Percentiles rank a stretch among this genome's conserved stretches.
Conservation (phyloP, 1,140 invertebrate species). For the Trinorchestia longiramus region DNA sequence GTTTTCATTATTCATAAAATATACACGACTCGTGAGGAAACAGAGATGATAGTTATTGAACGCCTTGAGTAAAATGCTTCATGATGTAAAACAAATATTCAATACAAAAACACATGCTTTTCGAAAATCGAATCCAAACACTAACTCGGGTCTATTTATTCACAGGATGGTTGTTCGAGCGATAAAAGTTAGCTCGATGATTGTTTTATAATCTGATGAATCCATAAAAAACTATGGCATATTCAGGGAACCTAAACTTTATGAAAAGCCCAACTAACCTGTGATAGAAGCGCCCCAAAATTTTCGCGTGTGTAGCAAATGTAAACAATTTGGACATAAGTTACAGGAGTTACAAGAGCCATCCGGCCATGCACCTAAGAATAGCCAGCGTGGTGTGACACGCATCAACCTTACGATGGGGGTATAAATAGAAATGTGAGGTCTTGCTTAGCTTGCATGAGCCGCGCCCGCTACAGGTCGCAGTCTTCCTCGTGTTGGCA, state of each 20-base stretch:
- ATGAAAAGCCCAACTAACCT: not conserved
- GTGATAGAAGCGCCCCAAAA: not conserved
- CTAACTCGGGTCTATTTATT: not conserved
- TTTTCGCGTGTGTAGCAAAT: not conserved
- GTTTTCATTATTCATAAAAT: not conserved
- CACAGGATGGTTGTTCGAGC: not conserved
- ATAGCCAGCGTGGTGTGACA: conserved; percentile 37
- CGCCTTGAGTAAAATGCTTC: not conserved
- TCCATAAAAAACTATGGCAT: not conserved
- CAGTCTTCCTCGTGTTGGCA: not conserved
- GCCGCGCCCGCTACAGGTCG: not conserved
- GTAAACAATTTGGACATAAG: conserved; percentile 44
- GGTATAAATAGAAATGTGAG: conserved; percentile 24
- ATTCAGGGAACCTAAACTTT: not conserved
- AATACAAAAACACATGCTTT: not conserved
- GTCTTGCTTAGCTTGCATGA: not conserved
- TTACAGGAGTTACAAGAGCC: conserved; percentile 49
- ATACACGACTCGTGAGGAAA: not conserved
- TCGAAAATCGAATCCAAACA: not conserved
- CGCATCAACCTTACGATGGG: conserved; percentile 49
- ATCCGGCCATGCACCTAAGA: conserved; percentile 14
- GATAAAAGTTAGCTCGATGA: not conserved
- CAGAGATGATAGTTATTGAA: not conserved
- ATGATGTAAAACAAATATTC: not conserved
- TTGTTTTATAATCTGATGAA: not conserved